Conservation (phyloP, 1,140 invertebrate genomes). For the Charaxes varanes region DNA sequence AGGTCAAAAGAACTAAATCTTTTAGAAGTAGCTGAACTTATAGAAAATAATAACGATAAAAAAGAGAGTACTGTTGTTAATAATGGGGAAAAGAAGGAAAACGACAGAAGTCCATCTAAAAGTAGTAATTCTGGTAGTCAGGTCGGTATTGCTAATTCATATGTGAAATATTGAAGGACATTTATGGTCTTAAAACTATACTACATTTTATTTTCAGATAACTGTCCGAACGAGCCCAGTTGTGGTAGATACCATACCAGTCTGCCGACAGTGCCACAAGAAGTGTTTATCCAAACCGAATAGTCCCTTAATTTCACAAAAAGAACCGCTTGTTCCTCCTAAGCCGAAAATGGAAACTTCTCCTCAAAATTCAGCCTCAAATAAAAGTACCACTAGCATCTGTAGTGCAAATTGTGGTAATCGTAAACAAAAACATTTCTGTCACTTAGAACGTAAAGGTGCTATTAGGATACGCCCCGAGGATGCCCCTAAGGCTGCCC, state of each 20-base stretch:
- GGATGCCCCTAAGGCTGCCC: slow-evolving; percentile 60
- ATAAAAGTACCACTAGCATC: slow-evolving; percentile 50
- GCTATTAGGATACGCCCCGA: slow-evolving; percentile 64
- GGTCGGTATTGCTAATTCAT: slow-evolving; percentile 52
- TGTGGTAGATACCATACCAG: slow-evolving; percentile 77
- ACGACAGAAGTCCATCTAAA: slow-evolving; percentile 78
- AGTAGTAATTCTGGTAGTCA: slow-evolving; percentile 84
- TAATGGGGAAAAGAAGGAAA: slow-evolving; percentile 66
- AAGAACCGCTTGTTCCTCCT: slow-evolving; percentile 44
- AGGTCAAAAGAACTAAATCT: slow-evolving; percentile 79
- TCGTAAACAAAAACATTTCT: slow-evolving; percentile 52
- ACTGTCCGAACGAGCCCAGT: slow-evolving; percentile 81
- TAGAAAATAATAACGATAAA: slow-evolving; percentile 37
- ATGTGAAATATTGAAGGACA: background rate
- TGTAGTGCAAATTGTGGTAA: slow-evolving; percentile 61
- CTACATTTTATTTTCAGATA: slow-evolving; percentile 68
- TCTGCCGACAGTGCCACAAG: slow-evolving; percentile 83
- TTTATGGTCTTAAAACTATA: background rate
- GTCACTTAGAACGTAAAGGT: slow-evolving; percentile 65
- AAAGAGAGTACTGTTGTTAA: slow-evolving; percentile 27
- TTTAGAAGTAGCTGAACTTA: slow-evolving; percentile 65
- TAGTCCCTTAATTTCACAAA: slow-evolving; percentile 66
- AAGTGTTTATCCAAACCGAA: slow-evolving; percentile 78
- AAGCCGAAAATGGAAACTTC: slow-evolving; percentile 52
- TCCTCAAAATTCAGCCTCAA: slow-evolving; percentile 56